phyloP scores from a whole-genome alignment of 2,797 vertebrate species.

The Pelobates cultripes region DNA sequence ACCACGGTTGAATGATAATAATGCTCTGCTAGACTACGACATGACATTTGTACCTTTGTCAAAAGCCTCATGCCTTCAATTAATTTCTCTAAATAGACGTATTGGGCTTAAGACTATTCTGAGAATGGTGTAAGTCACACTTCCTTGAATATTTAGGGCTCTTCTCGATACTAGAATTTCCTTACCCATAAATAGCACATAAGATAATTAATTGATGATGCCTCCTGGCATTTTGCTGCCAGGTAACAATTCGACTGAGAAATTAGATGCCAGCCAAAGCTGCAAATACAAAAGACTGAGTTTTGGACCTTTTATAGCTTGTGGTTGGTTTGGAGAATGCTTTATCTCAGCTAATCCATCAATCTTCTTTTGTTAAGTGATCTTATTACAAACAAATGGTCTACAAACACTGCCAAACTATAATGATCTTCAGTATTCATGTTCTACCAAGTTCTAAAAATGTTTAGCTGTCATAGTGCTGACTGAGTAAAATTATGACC shows the following conservation, averaged over 20 bases:
- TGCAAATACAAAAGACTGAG: constrained; percentile 4
- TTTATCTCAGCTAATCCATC: constrained; percentile 10
- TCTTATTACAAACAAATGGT: constrained; percentile 32
- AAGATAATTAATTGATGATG: constrained; percentile 32
- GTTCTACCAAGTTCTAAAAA: too few relatives aligned
- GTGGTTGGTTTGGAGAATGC: constrained; percentile 6
- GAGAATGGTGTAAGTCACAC: background rate
- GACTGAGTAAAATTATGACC: too few relatives aligned
- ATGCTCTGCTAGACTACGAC: background rate
- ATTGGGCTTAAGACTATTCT: background rate
- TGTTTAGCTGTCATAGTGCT: too few relatives aligned
- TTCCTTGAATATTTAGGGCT: constrained; percentile 23
- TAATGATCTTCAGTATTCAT: background rate
- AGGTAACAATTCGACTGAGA: constrained; percentile 26
- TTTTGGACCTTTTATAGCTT: constrained; percentile 19
- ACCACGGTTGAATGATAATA: background rate
- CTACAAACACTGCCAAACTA: background rate
- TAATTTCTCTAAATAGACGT: background rate
- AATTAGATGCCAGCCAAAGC: background rate
- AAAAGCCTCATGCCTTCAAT: background rate
- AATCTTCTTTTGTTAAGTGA: constrained; percentile 39
- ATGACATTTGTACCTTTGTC: background rate
- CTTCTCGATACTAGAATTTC: constrained; percentile 9
- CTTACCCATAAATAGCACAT: constrained; percentile 24
- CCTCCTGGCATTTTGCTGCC: constrained; percentile 31